Evolutionary conservation across 2,888 invertebrate species (phyloP), one percentile per base, ranked within the genome.

Genomic region (Folsomia candida): DNA sequence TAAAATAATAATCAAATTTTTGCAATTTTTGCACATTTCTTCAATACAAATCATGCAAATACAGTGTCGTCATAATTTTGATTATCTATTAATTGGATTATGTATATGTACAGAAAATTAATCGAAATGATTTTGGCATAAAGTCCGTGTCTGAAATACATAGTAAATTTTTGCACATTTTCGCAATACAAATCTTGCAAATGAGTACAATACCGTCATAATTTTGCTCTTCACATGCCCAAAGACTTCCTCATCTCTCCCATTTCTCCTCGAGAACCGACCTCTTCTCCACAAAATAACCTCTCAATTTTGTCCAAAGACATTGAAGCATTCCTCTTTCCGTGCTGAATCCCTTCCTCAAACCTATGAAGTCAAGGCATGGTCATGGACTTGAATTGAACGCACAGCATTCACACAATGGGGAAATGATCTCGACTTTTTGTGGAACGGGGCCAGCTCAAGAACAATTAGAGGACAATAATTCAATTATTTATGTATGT

Each of bases 401-500:
- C n/a, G n/a, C n/a, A n/a, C n/a, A n/a, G 47, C 47, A 47, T 47
- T 47, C 9, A 47, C n/a, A n/a, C 54, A 54, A 54, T 4, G 4
- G 20, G 18, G 22, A 54, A 54, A 54, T 54, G 54, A 54, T 54
- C 54, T n/a, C 54, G 20, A 54, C 6, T n/a, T n/a, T 6, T 14
- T 54, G 54, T 54, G 54, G 54, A 6, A n/a, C 54, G n/a, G 6
- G 54, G 54, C 22, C 54, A 22, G 20, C 54, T 22, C 54, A 54
- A 54, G 54, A 54, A 54, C 54, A 54, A 54, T 54, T 54, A 54
- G n/a, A 54, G 54, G 54, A 54, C 54, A 54, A 54, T 54, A 54
- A 14, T 20, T 20, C 18, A 4, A 9, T 47, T 18, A 47, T 47
- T 47, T 18, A 47, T 47, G 47, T 47, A 9, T 47, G 18, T 20